Base-by-base conservation (phyloP, 2,888 invertebrate genomes). In the Noctua fimbriata region DNA sequence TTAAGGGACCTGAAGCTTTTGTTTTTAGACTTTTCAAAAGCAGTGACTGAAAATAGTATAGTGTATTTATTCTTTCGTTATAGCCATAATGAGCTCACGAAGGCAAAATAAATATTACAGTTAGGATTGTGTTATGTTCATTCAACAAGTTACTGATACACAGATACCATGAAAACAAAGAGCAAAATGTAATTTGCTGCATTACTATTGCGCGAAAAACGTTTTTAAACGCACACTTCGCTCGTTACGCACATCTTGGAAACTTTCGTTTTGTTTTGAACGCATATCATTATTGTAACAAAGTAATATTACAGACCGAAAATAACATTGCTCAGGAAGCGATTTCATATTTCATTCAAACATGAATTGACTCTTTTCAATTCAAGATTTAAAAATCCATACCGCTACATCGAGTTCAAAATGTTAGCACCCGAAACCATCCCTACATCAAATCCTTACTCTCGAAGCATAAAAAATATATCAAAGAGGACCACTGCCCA, bases 401-500 rank as follows among this genome's bases (percentile, higher is more conserved):
- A n/a, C 67, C 44, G n/a, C 7, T 44, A 66, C 74, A 24, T 63
- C 44, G n/a, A 18, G 28, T 14, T 24, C 1, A 58, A 73, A 55
- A 44, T 44, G 7, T 60, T 32, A 52, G 16, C 79, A n/a, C 24
- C 73, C 47, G 12, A 58, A 79, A 65, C 81, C 81, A 47, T 28
- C 16, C 41, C 18, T 10, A 55, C 32, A 21, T 58, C 7, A 44
- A 18, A 44, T 24, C 16, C 55, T 24, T 24, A 47, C 0, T n/a
- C 1, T 47, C 41, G 18, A 21, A 7, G 21, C 24, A 24, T 7
- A 47, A 75, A 32, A 58, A 28, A n/a, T 9, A 24, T 16, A 0
- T 1, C 1, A 12, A 63, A 55, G 49, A 58, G 16, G 32, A 55
- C 32, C 32, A 36, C 10, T 1, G 67, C 0, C 9, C 70, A 95